Conservation (phyloP, 2,113 vertebrate genomes). For the Aix galericulata region DNA sequence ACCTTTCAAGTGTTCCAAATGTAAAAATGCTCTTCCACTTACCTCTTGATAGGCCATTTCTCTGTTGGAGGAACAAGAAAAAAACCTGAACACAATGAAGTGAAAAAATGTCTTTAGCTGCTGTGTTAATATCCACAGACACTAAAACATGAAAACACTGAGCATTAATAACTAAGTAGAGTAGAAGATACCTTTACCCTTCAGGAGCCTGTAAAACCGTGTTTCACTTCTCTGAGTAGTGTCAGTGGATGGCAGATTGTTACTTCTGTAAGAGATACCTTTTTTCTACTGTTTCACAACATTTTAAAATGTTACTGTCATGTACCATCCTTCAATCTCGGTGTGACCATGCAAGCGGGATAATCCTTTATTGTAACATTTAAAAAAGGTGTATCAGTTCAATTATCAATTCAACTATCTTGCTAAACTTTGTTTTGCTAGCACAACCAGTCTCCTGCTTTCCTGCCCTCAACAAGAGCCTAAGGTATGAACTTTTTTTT, state of each 20-base stretch:
- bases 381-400: background rate
- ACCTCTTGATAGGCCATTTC: background rate
- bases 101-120: background rate
- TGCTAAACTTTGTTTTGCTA: background rate
- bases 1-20: background rate
- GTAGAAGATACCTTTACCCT: background rate
- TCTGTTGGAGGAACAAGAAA: background rate
- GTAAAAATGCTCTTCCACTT: background rate
- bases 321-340: background rate
- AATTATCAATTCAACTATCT: background rate
- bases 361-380: background rate
- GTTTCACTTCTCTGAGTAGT: background rate
- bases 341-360: background rate
- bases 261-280: background rate
- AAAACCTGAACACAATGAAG: background rate
- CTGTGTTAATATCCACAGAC: background rate
- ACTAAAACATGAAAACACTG: background rate
- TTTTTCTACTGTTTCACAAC: background rate
- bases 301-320: background rate
- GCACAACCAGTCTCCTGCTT: background rate
- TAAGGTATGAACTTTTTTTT: background rate
- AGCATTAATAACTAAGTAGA: background rate
- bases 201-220: background rate
- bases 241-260: background rate
- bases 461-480: background rate